Percentiles rank a stretch among this genome's conserved stretches.
These are phyloP conservation scores for Leucozona laternaria DNA, from an alignment of 2,888 invertebrate species.

Conservation along the genomic window DNA sequence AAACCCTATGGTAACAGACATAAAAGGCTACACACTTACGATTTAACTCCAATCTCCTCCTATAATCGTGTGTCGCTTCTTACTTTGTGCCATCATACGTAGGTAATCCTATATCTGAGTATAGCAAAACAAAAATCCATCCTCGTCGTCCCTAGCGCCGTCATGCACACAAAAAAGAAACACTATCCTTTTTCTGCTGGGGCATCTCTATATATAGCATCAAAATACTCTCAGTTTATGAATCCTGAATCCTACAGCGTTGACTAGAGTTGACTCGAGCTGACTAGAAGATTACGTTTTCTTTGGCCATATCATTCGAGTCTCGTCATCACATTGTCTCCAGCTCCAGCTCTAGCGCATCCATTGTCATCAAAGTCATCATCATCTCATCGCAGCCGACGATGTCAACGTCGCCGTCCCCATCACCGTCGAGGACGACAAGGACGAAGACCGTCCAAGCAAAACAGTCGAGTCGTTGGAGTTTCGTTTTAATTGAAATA, in stretches of 20 bases:
- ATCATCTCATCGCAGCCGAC: constrained; percentile 17
- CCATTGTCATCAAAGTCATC: constrained; percentile 48
- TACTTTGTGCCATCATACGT: constrained; percentile 44
- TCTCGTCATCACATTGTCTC: constrained; percentile 44
- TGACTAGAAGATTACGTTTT: constrained; percentile 61
- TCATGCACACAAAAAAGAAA: constrained; percentile 7
- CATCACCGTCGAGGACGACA: background rate
- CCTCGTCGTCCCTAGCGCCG: background rate
- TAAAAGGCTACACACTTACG: background rate
- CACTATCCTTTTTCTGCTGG: constrained; percentile 18
- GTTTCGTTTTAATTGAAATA: constrained; percentile 74
- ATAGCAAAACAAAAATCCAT: constrained; percentile 38
- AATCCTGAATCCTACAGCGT: constrained; percentile 40
- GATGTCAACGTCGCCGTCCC: background rate
- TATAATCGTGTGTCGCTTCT: constrained; percentile 37
- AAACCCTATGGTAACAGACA: constrained; percentile 12
- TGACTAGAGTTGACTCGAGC: constrained; percentile 56
- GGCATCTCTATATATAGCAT: constrained; percentile 6
- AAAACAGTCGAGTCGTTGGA: constrained; percentile 11
- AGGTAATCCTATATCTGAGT: constrained; percentile 9
- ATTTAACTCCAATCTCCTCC: constrained; percentile 13
- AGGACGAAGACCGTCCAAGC: background rate
- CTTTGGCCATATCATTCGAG: constrained; percentile 41
- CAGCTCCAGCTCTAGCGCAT: constrained; percentile 23
- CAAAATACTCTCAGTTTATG: constrained; percentile 48